phyloP scores from a whole-genome alignment of 2,888 invertebrate genomes.

The Arenicola marina region DNA sequence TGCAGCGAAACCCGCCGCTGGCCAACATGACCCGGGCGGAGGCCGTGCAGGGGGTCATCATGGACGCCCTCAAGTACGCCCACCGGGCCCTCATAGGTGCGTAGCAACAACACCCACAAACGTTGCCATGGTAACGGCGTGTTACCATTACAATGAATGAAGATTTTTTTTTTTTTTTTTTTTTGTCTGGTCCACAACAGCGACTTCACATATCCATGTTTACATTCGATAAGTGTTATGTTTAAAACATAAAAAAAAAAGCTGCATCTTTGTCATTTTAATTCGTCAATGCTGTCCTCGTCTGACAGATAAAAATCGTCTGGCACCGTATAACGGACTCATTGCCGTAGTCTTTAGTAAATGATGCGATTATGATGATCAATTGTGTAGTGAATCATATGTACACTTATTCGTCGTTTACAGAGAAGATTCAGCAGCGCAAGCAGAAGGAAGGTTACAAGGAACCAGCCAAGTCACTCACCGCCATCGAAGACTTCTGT shows the following conservation, averaged over 20 bases:
- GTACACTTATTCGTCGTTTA: too few relatives aligned
- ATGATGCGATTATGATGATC: too few relatives aligned
- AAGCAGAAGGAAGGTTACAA: conserved; percentile 52
- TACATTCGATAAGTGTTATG: too few relatives aligned
- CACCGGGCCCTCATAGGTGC: conserved; percentile 58
- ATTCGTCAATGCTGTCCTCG: too few relatives aligned
- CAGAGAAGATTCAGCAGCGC: conserved; percentile 55
- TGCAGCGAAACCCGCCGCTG: conserved; percentile 54
- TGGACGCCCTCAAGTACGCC: conserved; percentile 58
- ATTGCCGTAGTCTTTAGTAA: too few relatives aligned
- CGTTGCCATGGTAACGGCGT: not conserved
- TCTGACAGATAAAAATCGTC: too few relatives aligned
- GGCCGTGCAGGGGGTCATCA: conserved; percentile 57
- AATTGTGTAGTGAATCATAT: too few relatives aligned
- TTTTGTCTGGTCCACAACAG: not conserved
- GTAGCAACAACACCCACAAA: too few relatives aligned
- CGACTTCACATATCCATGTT: not conserved
- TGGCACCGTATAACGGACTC: too few relatives aligned
- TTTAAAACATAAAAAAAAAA: too few relatives aligned
- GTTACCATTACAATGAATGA: not conserved
- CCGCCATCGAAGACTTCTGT: conserved; percentile 59
- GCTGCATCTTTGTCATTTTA: too few relatives aligned
- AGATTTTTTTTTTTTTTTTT: not conserved
- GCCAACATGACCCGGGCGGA: conserved; percentile 52
- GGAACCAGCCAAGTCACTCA: conserved; percentile 50